A percentile compares a stretch with the other conserved stretches of the same genome.
phyloP scores from a whole-genome alignment of 2,113 vertebrate genomes.

The Sapayoa aenigma region DNA sequence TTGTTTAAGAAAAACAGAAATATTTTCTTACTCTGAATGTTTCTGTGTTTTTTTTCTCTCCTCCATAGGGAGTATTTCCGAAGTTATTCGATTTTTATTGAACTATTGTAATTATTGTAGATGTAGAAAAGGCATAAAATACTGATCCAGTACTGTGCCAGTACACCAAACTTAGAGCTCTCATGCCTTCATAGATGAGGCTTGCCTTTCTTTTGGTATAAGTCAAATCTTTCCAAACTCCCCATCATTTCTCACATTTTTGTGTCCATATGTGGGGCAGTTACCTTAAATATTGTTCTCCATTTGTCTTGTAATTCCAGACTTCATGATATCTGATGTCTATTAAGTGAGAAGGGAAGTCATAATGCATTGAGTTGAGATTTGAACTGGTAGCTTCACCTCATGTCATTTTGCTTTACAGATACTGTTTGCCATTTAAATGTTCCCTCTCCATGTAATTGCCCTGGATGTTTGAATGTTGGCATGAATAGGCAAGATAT shows the following conservation, averaged over 20 bases:
- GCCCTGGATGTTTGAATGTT: not conserved
- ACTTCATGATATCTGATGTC: not conserved
- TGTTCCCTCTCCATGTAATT: not conserved
- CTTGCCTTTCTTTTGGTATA: not conserved
- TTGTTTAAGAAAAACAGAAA: not conserved
- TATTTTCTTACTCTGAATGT: not conserved
- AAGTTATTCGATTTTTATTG: not conserved
- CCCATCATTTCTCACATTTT: not conserved
- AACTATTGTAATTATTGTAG: not conserved
- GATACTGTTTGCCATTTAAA: constrained; percentile 11
- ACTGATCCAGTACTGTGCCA: not conserved
- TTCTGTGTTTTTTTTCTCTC: not conserved
- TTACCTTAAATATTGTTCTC: not conserved
- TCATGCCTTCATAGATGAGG: not conserved
- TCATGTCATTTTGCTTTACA: constrained; percentile 7
- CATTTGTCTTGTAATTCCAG: not conserved
- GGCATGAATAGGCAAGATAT: not conserved
- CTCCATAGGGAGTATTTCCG: not conserved
- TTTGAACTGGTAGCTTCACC: constrained; percentile 9
- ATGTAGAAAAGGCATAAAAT: not conserved
- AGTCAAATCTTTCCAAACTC: not conserved
- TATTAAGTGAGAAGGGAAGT: constrained; percentile 36
- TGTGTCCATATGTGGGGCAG: not conserved
- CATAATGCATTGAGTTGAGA: not conserved
- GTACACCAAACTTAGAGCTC: not conserved